These are phyloP conservation scores for Elymnias hypermnestra DNA, from an alignment of 1,140 invertebrate species.

Conservation along the genomic window DNA sequence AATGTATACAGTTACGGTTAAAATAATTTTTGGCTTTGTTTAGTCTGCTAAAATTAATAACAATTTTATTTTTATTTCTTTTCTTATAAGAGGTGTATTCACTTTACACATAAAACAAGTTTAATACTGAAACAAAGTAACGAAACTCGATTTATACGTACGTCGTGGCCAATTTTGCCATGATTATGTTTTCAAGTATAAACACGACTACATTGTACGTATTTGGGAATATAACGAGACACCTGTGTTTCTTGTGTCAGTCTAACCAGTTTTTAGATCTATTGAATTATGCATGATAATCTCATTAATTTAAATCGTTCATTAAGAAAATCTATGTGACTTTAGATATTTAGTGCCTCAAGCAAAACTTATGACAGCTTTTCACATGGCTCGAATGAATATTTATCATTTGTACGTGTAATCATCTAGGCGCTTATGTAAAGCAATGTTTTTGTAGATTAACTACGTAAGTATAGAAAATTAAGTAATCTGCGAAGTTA, in stretches of 20 bases:
- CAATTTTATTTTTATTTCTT: too few species aligned
- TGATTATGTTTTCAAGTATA: constrained; percentile 34
- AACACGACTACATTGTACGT: constrained; percentile 16
- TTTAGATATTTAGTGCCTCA: constrained; percentile 30
- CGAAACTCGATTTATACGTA: constrained; percentile 38
- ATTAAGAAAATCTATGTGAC: neutral
- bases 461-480: too few species aligned
- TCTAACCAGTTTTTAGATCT: constrained; percentile 17
- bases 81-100: too few species aligned
- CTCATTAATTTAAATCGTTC: constrained; percentile 7
- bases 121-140: too few species aligned
- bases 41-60: too few species aligned
- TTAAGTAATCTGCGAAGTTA: too few species aligned
- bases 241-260: constrained; percentile 11
- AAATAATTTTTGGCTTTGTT: too few species aligned
- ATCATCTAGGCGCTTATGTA: too few species aligned
- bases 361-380: constrained; percentile 30
- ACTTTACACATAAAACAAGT: too few species aligned
- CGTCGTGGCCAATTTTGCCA: constrained; percentile 21
- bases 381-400: constrained; percentile 36
- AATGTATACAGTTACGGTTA: too few species aligned
- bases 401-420: too few species aligned
- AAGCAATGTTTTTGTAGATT: too few species aligned
- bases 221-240: constrained; percentile 21
- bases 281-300: constrained; percentile 12